Conservation (phyloP, 2,797 vertebrate genomes). For the Anguilla megastoma region DNA sequence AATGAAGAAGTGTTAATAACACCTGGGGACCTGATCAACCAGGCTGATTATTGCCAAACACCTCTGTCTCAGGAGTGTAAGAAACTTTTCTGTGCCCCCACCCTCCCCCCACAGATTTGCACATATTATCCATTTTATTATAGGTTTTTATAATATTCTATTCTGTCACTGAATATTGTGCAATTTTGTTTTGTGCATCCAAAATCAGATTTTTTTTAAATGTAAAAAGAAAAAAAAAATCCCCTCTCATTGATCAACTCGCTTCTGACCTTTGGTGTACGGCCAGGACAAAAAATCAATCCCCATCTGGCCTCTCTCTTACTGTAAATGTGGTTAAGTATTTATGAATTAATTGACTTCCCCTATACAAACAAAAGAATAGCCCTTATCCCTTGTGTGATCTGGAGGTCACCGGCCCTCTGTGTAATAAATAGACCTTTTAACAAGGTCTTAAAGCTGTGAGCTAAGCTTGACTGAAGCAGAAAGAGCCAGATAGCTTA, state of each 20-base stretch:
- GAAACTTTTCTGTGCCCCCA: conserved; percentile 25
- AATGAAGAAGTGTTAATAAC: conserved; percentile 33
- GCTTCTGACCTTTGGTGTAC: conserved; percentile 24
- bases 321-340: conserved; percentile 40
- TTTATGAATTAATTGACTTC: conserved; percentile 43
- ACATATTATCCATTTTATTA: neutral
- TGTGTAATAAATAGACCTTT: conserved; percentile 27
- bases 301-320: conserved; percentile 26
- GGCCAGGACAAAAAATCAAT: conserved; percentile 36
- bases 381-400: conserved; percentile 16
- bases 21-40: neutral
- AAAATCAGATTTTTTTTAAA: neutral
- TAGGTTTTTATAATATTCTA: neutral
- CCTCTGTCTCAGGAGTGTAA: neutral
- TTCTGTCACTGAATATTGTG: neutral
- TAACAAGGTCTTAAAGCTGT: conserved; percentile 13
- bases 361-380: conserved; percentile 21
- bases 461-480: conserved; percentile 9
- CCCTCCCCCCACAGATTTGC: neutral
- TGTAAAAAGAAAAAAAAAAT: conserved; percentile 5
- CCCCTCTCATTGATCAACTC: conserved; percentile 13
- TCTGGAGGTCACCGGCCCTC: conserved; percentile 8
- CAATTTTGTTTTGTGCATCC: neutral
- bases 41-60: conserved; percentile 26
- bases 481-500: neutral